Base-by-base conservation (phyloP, 2,888 invertebrate genomes). In the Cyaniris semiargus region DNA sequence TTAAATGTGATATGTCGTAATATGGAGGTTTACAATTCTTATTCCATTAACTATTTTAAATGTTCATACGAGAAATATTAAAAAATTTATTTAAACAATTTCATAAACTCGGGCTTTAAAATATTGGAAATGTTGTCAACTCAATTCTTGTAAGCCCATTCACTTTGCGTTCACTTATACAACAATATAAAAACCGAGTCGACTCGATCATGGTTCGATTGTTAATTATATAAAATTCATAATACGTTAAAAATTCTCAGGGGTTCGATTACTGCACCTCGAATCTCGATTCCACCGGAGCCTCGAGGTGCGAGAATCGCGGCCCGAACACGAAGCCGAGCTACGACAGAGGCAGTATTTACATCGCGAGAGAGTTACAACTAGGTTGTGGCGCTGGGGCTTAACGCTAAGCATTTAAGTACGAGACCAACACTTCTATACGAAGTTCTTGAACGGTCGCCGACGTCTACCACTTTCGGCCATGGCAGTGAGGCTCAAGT, bases 371-470 rank as follows among this genome's bases (percentile, higher is more conserved):
- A 58, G 56, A 23, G 13, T 60, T 60, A 23, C 23, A 23, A 13
- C 60, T 23, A 23, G 60, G 13, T 23, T 60, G 60, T 18, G 70
- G 70, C 60, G 70, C 70, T 23, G 23, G 70, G n/a, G 27, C 34
- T 31, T 34, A 15, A 34, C 34, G 70, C 31, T 70, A 31, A 70
- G 27, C 70, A 70, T 70, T 70, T 70, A 70, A 70, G 70, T 70
- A 70, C 70, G 34, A 70, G 34, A 70, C 31, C 31, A 70, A 34
- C 31, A 60, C 60, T 60, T 60, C 23, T 60, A 23, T 23, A 23
- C 23, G 60, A 60, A 60, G 60, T 4, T 60, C 10, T 60, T 21
- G 23, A 60, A 60, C 60, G 23, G 23, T 21, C 23, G 23, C 23
- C 23, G 60, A 60, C 60, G 10, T 13, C 53, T 21, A 1, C 58